Percentiles rank a stretch among this genome's conserved stretches.
Evolutionary conservation across 2,888 invertebrate species (phyloP).

Genomic region (Tholera decimalis): DNA sequence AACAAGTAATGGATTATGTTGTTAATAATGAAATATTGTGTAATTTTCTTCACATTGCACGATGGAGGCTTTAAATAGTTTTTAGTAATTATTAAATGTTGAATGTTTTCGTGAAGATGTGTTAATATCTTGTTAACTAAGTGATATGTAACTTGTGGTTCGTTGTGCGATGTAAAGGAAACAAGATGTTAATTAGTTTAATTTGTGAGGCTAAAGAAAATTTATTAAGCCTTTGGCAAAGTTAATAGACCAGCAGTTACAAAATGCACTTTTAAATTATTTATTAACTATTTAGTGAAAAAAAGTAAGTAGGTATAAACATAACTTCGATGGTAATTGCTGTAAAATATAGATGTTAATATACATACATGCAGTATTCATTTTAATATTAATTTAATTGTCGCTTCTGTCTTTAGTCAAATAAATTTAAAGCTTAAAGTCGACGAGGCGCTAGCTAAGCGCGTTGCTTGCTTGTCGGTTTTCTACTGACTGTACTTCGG

Average conservation of each 20-base stretch:
- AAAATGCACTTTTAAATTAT: constrained; percentile 1
- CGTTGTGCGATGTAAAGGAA: background rate
- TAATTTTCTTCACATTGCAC: constrained; percentile 22
- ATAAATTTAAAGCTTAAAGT: too few species aligned
- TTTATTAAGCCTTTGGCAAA: background rate
- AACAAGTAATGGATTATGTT: constrained; percentile 24
- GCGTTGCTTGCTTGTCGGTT: too few species aligned
- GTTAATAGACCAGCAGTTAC: constrained; percentile 2
- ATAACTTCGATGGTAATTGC: too few species aligned
- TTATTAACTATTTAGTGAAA: background rate
- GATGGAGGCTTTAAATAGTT: constrained; percentile 38
- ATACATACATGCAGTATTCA: too few species aligned
- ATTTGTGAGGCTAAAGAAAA: constrained; percentile 12
- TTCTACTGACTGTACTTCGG: too few species aligned
- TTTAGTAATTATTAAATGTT: constrained; percentile 38
- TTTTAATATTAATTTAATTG: too few species aligned
- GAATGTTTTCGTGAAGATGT: constrained; percentile 35
- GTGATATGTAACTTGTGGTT: constrained; percentile 12
- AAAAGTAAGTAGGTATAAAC: too few species aligned
- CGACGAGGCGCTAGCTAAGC: too few species aligned
- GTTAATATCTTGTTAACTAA: constrained; percentile 37
- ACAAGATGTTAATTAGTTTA: constrained; percentile 22
- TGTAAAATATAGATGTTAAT: too few species aligned
- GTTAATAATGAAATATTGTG: constrained; percentile 23
- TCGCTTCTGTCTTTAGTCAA: too few species aligned